These are phyloP conservation scores for Aleiodes alternator DNA, from an alignment of 2,888 invertebrate genomes.

Conservation along the genomic window DNA sequence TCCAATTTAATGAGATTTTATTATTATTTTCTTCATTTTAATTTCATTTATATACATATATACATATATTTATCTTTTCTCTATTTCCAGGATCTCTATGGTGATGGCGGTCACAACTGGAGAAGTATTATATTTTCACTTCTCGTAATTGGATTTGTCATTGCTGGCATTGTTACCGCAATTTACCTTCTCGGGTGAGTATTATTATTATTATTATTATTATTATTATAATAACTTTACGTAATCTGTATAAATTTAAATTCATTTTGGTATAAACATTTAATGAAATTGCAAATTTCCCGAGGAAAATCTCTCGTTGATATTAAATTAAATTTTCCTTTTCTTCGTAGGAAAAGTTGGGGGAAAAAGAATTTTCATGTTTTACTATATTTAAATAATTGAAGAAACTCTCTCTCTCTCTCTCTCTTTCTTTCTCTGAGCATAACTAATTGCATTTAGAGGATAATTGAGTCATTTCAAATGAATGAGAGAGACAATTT, in stretches of 20 bases:
- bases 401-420: too few species aligned
- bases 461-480: too few species aligned
- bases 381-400: too few species aligned
- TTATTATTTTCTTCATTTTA: constrained; percentile 4
- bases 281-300: constrained; percentile 18
- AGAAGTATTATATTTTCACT: constrained; percentile 91
- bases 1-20: background rate
- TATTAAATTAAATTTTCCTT: constrained; percentile 5
- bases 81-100: constrained; percentile 83
- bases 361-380: background rate
- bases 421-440: too few species aligned
- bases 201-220: constrained; percentile 19
- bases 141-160: constrained; percentile 90
- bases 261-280: background rate
- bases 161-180: constrained; percentile 91
- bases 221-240: background rate
- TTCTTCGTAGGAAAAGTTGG: background rate
- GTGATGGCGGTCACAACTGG: constrained; percentile 91
- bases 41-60: constrained; percentile 56
- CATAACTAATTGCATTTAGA: too few species aligned
- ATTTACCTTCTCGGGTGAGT: constrained; percentile 90
- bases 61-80: too few species aligned
- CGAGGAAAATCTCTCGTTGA: background rate
- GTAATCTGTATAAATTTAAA: constrained; percentile 7
- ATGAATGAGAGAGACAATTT: background rate